Conservation (phyloP, 1,140 invertebrate genomes). For the Andrena cerasifolii region DNA sequence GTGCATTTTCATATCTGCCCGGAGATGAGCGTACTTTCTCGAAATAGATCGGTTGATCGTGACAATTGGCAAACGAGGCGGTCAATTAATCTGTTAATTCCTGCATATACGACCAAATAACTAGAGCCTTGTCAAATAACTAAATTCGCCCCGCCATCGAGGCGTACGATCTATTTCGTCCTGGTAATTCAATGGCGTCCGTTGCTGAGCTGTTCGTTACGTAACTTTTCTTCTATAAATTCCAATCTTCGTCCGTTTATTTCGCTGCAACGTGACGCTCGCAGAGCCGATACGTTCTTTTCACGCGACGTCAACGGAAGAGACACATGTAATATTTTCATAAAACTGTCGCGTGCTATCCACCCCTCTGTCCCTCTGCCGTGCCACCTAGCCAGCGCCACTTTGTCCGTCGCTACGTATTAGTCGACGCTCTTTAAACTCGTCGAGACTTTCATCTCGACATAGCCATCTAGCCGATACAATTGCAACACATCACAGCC, state of each 20-base stretch:
- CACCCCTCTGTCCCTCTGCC: background rate
- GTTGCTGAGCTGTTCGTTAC: background rate
- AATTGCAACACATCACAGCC: slow-evolving; percentile 46
- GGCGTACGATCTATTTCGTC: background rate
- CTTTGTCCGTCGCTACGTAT: background rate
- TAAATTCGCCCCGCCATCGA: no score
- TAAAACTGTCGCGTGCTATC: slow-evolving; percentile 27
- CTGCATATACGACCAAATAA: no score
- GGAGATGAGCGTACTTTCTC: slow-evolving; percentile 16
- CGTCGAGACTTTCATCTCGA: slow-evolving; percentile 62
- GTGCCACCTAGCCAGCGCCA: no score
- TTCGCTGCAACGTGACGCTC: background rate
- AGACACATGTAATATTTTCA: slow-evolving; percentile 20
- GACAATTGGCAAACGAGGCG: background rate
- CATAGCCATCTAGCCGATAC: slow-evolving; percentile 36
- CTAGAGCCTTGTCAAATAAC: no score
- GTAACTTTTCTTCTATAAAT: background rate
- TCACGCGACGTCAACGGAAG: slow-evolving; percentile 23
- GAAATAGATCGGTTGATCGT: background rate
- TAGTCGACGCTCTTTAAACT: slow-evolving; percentile 51
- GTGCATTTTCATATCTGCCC: slow-evolving; percentile 33
- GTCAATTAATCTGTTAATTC: background rate
- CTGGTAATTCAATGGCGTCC: background rate
- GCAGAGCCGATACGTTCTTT: slow-evolving; percentile 15
- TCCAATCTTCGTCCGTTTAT: background rate